Conservation (phyloP, 2,797 vertebrate genomes). For the Serranus cabrilla region DNA sequence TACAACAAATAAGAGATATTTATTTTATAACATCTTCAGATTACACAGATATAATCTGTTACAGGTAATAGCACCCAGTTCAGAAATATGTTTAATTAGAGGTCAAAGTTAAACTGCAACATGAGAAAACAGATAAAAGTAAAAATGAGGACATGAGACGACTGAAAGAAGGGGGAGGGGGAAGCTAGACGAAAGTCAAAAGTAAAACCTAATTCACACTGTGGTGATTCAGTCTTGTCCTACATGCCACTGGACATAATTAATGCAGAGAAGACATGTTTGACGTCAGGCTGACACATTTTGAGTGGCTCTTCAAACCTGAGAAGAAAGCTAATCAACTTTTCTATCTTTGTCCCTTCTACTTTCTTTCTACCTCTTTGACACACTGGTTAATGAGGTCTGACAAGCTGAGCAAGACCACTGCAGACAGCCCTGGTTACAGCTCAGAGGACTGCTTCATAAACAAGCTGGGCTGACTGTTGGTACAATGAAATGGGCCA, state of each 20-base stretch:
- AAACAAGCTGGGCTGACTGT: not conserved
- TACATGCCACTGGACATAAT: not conserved
- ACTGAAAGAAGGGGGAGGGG: not conserved
- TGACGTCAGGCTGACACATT: not conserved
- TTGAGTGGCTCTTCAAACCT: constrained; percentile 1
- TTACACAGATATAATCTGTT: not conserved
- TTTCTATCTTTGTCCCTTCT: not conserved
- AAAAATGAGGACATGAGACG: not conserved
- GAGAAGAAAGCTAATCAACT: constrained; percentile 1
- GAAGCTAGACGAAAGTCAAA: not conserved
- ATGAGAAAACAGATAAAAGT: not conserved
- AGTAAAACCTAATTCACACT: constrained; percentile 9
- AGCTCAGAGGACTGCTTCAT: constrained; percentile 7
- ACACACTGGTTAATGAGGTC: not conserved
- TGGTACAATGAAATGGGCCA: constrained; percentile 2
- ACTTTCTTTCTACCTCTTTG: constrained; percentile 12
- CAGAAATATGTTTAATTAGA: not conserved
- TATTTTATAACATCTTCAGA: not conserved
- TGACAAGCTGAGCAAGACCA: not conserved
- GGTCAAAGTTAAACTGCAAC: not conserved
- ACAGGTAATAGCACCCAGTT: not conserved
- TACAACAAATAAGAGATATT: not conserved
- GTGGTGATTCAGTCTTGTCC: not conserved
- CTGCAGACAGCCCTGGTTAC: not conserved
- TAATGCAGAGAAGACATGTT: constrained; percentile 13